Base-by-base conservation (phyloP, 2,888 invertebrate species). In the Torymus texanus region DNA sequence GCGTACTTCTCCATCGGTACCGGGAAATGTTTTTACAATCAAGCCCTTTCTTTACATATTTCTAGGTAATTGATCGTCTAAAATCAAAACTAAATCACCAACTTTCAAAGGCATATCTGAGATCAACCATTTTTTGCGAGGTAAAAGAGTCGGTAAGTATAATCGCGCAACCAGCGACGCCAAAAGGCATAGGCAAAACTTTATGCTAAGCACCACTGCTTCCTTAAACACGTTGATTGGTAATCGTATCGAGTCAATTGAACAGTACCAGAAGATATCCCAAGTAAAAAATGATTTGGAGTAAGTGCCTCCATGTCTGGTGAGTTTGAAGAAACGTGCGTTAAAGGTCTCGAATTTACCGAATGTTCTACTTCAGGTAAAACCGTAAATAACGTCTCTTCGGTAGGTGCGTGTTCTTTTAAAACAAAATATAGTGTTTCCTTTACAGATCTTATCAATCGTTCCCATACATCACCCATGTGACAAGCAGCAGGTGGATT, bases 251-350 rank as follows among this genome's bases (percentile, higher is more conserved):
- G 21, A 13, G 53, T 70, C 3, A 65, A 65, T n/a, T 51, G 14
- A 4, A 65, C 51, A 1, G 10, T 2, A 4, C 65, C 50, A 10
- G 53, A 75, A 2, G 74, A 74, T 0, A 77, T 13, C 13, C 74
- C 79, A 2, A 79, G 63, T 1, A 79, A n/a, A 70, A 79, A 79
- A 53, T 75, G 75, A 56, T 79, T 79, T 8, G 70, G 79, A 2
- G 74, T 70, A 0, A 79, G 29, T 5, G 59, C 61, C 12, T 24
- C 61, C 8, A 65, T 29, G 3, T 75, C 70, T 29, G 18, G n/a
- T 13, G 68, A 65, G 41, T 75, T 70, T 2, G 21, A 11, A 11
- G 50, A 29, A 3, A 71, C 79, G 50, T 74, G 79, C 14, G 70
- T 70, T 3, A 72, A 24, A 11, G 78, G 72, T 5, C 78, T 50